Base-by-base conservation (phyloP, 2,797 vertebrate genomes). In the Salmo trutta region DNA sequence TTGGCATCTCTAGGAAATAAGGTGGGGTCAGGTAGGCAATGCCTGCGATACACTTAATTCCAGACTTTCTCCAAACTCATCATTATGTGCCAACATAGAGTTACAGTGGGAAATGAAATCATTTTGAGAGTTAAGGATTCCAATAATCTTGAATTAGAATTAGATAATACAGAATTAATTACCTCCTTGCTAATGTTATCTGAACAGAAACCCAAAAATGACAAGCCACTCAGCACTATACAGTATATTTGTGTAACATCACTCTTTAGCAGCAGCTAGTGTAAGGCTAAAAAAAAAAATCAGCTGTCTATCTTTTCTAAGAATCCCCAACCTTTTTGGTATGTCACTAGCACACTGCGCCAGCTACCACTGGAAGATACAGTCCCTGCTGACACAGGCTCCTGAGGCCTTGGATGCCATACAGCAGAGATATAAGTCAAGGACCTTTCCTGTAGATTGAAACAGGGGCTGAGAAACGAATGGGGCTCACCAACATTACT, bases 381-480 rank as follows among this genome's bases (percentile, higher is more conserved):
- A 29, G 72, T 74, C 76, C 77, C 73, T 79, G 59, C 77, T 77
- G 80, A 81, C 52, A 77, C 21, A 65, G 59, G 67, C 19, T 65
- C n/a, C 53, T 5, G 31, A 67, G 56, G 76, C 65, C 71, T 65
- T 52, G 69, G 51, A 47, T 47, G 10, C 41, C 10, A 47, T 47
- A 47, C 41, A 75, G 74, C 54, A 75, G 65, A 75, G 33, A 80
- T 79, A 67, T 73, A 79, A 77, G 77, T 81, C 75, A 72, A 75
- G 47, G 77, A 52, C 29, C 62, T 74, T 70, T n/a, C 52, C 56
- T 67, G 53, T 53, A 8, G 24, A 73, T 71, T 59, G 75, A 76
- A 85, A 59, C 68, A 75, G 64, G n/a, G 78, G 72, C 69, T 73
- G 53, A 75, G 69, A 78, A 81, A 88, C 74, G 74, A 84, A 83